Evolutionary conservation across 2,113 vertebrate genomes (phyloP).

Genomic region (Hydrolagus affinis): DNA sequence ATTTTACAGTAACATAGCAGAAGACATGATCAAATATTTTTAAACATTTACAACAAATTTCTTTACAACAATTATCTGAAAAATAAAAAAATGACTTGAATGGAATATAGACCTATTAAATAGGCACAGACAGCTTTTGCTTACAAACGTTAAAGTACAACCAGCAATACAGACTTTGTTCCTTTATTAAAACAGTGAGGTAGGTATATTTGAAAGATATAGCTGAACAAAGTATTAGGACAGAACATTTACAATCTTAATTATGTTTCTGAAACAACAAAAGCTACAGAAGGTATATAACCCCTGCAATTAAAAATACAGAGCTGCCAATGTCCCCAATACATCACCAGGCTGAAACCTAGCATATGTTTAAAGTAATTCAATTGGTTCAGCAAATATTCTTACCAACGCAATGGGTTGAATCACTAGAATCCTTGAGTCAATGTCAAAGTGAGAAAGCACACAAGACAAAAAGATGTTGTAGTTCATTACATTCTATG

Average conservation of each 20-base stretch:
- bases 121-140: conserved; percentile 42
- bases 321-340: conserved; percentile 13
- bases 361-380: conserved; percentile 25
- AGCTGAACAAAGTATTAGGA: conserved; percentile 37
- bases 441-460: neutral
- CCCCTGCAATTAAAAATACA: conserved; percentile 10
- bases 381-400: neutral
- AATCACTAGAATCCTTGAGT: conserved; percentile 7
- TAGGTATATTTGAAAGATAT: conserved; percentile 67
- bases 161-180: conserved; percentile 56
- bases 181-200: conserved; percentile 67
- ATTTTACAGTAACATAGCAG: conserved; percentile 62
- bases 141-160: conserved; percentile 48
- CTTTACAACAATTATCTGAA: conserved; percentile 33
- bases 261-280: conserved; percentile 12
- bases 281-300: conserved; percentile 12
- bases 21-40: conserved; percentile 57
- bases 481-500: conserved; percentile 24
- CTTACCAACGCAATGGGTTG: neutral
- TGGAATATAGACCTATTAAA: conserved; percentile 23
- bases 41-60: conserved; percentile 57
- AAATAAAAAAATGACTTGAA: conserved; percentile 13
- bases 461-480: neutral
- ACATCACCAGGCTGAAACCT: conserved; percentile 8
- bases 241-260: conserved; percentile 54